These are phyloP conservation scores for Hestina assimilis DNA, from an alignment of 1,140 invertebrate species.

Conservation along the genomic window DNA sequence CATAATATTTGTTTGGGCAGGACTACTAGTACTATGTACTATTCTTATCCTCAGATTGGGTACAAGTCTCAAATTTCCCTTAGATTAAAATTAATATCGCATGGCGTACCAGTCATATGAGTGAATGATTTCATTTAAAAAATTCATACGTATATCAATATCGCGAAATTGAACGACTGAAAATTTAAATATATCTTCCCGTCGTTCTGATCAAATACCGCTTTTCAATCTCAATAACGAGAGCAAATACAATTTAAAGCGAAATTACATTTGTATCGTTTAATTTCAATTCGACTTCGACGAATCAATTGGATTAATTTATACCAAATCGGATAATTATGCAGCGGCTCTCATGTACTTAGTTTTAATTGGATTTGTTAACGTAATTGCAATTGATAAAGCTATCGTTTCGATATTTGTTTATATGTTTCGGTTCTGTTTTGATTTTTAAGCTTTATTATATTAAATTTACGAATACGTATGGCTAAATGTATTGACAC, in stretches of 20 bases:
- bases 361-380: conserved; percentile 24
- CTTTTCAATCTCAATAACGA: conserved; percentile 40
- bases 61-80: too few species aligned
- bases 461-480: not conserved
- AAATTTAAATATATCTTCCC: conserved; percentile 15
- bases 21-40: too few species aligned
- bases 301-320: conserved; percentile 54
- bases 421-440: not conserved
- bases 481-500: too few species aligned
- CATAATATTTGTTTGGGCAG: too few species aligned
- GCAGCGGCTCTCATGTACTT: conserved; percentile 38
- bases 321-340: conserved; percentile 58
- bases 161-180: not conserved
- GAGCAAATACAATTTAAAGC: conserved; percentile 52
- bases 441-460: not conserved
- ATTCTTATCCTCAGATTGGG: too few species aligned
- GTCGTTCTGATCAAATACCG: conserved; percentile 27
- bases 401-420: not conserved
- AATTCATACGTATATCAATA: not conserved
- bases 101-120: not conserved
- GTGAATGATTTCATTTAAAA: not conserved
- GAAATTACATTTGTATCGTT: conserved; percentile 58
- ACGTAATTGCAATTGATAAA: conserved; percentile 8
- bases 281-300: conserved; percentile 47
- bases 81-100: too few species aligned